These are phyloP conservation scores for Podilymbus podiceps DNA, from an alignment of 2,113 vertebrate species.

Conservation along the genomic window DNA sequence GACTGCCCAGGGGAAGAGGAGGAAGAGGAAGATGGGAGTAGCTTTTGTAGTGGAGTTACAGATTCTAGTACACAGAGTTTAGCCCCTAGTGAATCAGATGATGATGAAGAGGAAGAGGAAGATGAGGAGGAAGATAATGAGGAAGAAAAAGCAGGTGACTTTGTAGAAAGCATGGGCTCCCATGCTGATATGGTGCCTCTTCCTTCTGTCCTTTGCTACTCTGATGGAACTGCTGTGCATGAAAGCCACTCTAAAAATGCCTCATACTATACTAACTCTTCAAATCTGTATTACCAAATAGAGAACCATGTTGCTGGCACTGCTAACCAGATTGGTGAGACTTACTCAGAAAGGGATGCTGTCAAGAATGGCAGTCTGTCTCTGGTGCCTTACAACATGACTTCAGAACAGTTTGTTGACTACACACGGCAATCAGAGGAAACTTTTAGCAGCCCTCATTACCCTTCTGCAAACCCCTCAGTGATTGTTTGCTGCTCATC, in stretches of 20 bases:
- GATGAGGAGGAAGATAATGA: slow-evolving; percentile 80
- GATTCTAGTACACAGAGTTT: slow-evolving; percentile 97
- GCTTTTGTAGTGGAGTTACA: slow-evolving; percentile 92
- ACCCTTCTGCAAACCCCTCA: slow-evolving; percentile 79
- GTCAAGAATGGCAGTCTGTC: slow-evolving; percentile 78
- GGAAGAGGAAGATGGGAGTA: slow-evolving; percentile 94
- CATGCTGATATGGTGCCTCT: slow-evolving; percentile 81
- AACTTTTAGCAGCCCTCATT: slow-evolving; percentile 78
- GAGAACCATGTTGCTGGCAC: slow-evolving; percentile 79
- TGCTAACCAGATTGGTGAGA: slow-evolving; percentile 79
- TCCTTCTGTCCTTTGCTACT: slow-evolving; percentile 89
- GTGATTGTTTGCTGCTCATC: slow-evolving; percentile 83
- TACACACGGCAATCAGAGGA: slow-evolving; percentile 80
- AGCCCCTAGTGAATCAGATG: slow-evolving; percentile 92
- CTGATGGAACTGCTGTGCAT: slow-evolving; percentile 79
- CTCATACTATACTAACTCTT: slow-evolving; percentile 84
- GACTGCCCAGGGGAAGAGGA: slow-evolving; percentile 89
- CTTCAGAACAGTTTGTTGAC: slow-evolving; percentile 85
- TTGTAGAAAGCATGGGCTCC: slow-evolving; percentile 75
- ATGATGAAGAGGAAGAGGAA: slow-evolving; percentile 85
- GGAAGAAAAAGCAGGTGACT: slow-evolving; percentile 83
- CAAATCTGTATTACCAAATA: slow-evolving; percentile 92
- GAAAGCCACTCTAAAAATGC: slow-evolving; percentile 87
- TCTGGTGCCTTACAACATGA: slow-evolving; percentile 85
- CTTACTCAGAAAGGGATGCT: slow-evolving; percentile 83